Conservation (phyloP, 1,140 invertebrate genomes). For the Tachypleus tridentatus region DNA sequence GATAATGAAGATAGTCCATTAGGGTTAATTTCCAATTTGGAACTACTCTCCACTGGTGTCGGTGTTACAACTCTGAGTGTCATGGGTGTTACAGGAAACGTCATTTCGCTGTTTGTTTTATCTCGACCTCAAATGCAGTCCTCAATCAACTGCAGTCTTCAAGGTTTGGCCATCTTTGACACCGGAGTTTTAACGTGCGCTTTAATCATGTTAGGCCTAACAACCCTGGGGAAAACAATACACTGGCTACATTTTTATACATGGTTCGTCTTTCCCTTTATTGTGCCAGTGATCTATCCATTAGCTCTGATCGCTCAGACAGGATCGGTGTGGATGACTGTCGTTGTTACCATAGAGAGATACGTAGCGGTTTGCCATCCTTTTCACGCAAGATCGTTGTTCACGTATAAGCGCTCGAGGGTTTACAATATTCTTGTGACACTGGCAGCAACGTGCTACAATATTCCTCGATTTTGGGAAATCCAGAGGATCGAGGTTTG, state of each 20-base stretch:
- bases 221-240: constrained; percentile 13
- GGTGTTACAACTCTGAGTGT: constrained; percentile 6
- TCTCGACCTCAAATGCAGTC: constrained; percentile 15
- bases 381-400: constrained; percentile 68
- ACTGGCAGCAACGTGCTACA: constrained; percentile 71
- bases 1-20: neutral
- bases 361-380: constrained; percentile 95
- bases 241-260: constrained; percentile 8
- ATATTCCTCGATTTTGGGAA: constrained; percentile 54
- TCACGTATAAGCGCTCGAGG: constrained; percentile 76
- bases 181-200: constrained; percentile 13
- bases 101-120: constrained; percentile 14
- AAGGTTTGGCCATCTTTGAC: constrained; percentile 17
- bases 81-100: constrained; percentile 12
- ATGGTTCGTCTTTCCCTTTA: constrained; percentile 12
- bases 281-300: constrained; percentile 41
- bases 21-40: neutral
- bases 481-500: constrained; percentile 23
- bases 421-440: constrained; percentile 72
- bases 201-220: constrained; percentile 12
- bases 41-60: constrained; percentile 11
- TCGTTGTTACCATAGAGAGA: constrained; percentile 87
- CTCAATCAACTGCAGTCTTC: constrained; percentile 15
- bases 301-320: constrained; percentile 74
- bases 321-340: constrained; percentile 85